Conservation (phyloP, 2,113 vertebrate genomes). For the Pachypanchax playfairii region DNA sequence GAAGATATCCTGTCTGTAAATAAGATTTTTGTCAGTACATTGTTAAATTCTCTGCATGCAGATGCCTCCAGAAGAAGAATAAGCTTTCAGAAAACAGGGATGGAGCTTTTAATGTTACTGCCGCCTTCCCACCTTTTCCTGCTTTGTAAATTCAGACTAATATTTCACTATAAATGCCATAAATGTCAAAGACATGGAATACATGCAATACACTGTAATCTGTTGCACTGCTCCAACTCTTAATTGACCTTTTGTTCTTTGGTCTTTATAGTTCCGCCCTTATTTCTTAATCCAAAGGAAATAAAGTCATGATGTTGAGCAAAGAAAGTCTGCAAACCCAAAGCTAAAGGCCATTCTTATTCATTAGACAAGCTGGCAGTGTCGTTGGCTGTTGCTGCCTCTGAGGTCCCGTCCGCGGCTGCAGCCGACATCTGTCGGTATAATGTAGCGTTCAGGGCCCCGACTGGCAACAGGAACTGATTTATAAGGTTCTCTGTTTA, state of each 20-base stretch:
- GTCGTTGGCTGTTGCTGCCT: conserved; percentile 49
- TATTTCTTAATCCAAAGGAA: conserved; percentile 53
- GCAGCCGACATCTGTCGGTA: conserved; percentile 70
- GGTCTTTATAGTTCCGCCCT: conserved; percentile 5
- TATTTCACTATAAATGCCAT: conserved; percentile 22
- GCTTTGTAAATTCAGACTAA: conserved; percentile 42
- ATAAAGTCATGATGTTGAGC: conserved; percentile 46
- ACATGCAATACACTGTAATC: conserved; percentile 44
- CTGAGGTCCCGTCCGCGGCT: conserved; percentile 46
- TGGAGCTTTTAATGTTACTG: background rate
- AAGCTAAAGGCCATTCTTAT: conserved; percentile 57
- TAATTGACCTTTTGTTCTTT: conserved; percentile 64
- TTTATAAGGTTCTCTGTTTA: conserved; percentile 69
- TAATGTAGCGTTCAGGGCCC: conserved; percentile 50
- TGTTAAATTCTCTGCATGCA: conserved; percentile 31
- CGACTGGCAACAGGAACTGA: conserved; percentile 64
- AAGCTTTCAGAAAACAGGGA: background rate
- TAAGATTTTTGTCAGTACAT: conserved; percentile 20
- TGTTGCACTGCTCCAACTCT: conserved; percentile 39
- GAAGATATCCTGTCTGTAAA: conserved; percentile 36
- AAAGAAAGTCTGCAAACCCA: conserved; percentile 15
- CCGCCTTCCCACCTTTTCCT: background rate
- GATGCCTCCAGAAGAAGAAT: conserved; percentile 1
- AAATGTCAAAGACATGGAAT: conserved; percentile 35
- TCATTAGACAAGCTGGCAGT: conserved; percentile 58